Evolutionary conservation across 1,140 invertebrate genomes (phyloP), one percentile per base, ranked within the genome.

Genomic region (Holotrichia oblita): DNA sequence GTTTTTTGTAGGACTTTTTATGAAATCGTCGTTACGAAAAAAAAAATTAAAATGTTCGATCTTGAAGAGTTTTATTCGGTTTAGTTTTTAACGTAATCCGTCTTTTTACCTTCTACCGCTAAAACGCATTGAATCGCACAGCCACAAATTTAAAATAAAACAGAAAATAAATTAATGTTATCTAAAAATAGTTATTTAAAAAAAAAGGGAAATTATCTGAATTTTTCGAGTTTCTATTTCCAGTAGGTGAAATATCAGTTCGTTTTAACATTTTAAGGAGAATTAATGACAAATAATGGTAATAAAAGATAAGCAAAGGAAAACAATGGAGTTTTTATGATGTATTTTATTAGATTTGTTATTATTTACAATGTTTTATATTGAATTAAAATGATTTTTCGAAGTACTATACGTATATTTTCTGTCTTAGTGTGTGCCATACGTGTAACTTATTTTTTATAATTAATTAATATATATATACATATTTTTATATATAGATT

Each of bases 391-490:
- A 34, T 34, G 27, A 55, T 55, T 55, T 55, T 55, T 55, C 42
- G 48, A 55, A 55, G 14, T 17, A 55, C 17, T 55, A 7, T 14
- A 17, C 17, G 17, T 17, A 17, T 17, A 17, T 55, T 55, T 17
- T 55, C 14, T 55, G n/a, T n/a, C n/a, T 55, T 55, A n/a, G 48
- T 17, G 48, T 55, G 48, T 55, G 48, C 48, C 48, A 55, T 55
- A 55, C 17, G n/a, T 55, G 48, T 55, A 55, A 55, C 48, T 55
- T 55, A 55, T 55, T 55, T 55, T 55, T 34, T 34, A 34, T 34
- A 34, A 34, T 34, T 34, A n/a, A 55, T 20, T 55, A 55, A 55
- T 55, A 55, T 55, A 55, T 7, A 55, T 34, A 34, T 4, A 34
- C 27, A 17, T 55, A 55, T 55, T 55, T 55, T 55, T 55, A 55